These are phyloP conservation scores for Nesometra sesokonis DNA, from an alignment of 35 echinoderm and acorn worm species.

Conservation along the genomic window DNA sequence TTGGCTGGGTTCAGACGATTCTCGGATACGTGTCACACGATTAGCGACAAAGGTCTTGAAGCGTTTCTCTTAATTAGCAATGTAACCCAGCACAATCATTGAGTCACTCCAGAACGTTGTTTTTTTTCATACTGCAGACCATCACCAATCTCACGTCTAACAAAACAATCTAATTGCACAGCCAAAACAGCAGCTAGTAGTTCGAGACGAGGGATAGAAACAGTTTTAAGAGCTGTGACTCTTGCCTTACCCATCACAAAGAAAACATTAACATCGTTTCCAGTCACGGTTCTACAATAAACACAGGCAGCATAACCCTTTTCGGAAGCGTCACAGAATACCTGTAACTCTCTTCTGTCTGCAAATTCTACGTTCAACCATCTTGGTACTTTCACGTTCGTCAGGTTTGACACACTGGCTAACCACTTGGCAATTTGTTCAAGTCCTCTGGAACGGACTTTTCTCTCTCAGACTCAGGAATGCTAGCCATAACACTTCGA, in stretches of 20 bases:
- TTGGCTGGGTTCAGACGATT: background rate
- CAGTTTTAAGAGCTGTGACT: background rate
- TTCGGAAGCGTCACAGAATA: constrained; percentile 1
- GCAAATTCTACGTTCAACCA: background rate
- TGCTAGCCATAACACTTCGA: constrained; percentile 16
- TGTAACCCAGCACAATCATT: background rate
- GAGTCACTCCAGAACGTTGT: background rate
- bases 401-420: constrained; percentile 6
- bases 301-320: background rate
- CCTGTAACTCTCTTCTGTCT: background rate
- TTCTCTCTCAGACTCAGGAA: constrained; percentile 29
- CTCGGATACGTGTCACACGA: background rate
- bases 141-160: background rate
- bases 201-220: background rate
- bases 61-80: background rate
- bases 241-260: constrained; percentile 6
- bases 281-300: background rate
- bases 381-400: constrained; percentile 12
- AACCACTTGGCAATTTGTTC: constrained; percentile 39
- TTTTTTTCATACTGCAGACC: background rate
- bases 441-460: background rate
- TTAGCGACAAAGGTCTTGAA: too few species aligned
- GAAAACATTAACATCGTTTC: background rate
- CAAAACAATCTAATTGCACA: background rate
- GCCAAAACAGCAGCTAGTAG: background rate